Percentiles rank a stretch among this genome's conserved stretches.
Conservation (phyloP, 2,113 vertebrate genomes). For the Siniperca knerii region DNA sequence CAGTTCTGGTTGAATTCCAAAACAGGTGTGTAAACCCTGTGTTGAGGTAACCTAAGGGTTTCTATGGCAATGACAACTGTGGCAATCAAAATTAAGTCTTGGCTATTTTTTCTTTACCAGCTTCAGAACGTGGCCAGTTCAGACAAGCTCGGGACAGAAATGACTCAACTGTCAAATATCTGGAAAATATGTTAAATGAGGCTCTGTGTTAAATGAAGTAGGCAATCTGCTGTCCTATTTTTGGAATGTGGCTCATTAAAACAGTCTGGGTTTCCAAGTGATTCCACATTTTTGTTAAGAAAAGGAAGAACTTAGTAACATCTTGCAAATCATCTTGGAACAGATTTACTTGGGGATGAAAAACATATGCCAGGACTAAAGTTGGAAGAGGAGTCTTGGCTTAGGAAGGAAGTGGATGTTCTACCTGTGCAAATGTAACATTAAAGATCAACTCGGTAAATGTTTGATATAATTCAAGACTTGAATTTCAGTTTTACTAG, state of each 20-base stretch:
- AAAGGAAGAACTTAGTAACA: conserved; percentile 32
- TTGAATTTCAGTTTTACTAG: conserved; percentile 50
- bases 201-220: conserved; percentile 15
- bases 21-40: conserved; percentile 74
- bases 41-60: conserved; percentile 62
- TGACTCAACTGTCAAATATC: conserved; percentile 44
- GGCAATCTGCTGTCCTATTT: conserved; percentile 23
- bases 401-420: conserved; percentile 41
- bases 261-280: conserved; percentile 21
- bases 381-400: conserved; percentile 36
- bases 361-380: conserved; percentile 33
- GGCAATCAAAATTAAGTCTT: conserved; percentile 39
- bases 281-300: conserved; percentile 35
- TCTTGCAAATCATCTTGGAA: conserved; percentile 36
- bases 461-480: conserved; percentile 31
- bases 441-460: conserved; percentile 42
- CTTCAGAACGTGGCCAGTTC: conserved; percentile 42
- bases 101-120: conserved; percentile 28
- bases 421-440: conserved; percentile 41
- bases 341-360: conserved; percentile 28
- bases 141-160: conserved; percentile 60
- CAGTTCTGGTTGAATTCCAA: conserved; percentile 76
- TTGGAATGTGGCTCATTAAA: conserved; percentile 46
- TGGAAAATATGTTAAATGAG: conserved; percentile 42
- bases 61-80: conserved; percentile 65